Evolutionary conservation across 1,140 invertebrate species (phyloP).

Genomic region (Ylistrum balloti): DNA sequence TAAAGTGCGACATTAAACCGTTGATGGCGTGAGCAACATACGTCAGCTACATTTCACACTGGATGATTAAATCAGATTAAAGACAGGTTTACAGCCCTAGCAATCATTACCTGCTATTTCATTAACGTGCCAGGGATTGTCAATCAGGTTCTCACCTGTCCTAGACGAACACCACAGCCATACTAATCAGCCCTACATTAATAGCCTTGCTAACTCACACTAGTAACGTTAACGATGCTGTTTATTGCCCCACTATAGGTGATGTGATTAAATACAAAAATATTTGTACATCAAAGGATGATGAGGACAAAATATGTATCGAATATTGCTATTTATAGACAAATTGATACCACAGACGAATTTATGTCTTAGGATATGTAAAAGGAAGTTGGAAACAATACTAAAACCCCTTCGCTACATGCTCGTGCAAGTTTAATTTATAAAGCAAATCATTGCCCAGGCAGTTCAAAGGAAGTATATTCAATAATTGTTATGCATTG

Average conservation of each 20-base stretch:
- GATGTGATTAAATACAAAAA: background rate
- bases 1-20: no score
- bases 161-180: background rate
- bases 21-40: no score
- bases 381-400: background rate
- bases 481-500: no score
- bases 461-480: no score
- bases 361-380: background rate
- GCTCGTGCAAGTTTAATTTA: no score
- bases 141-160: background rate
- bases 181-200: background rate
- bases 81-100: background rate
- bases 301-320: background rate
- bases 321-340: background rate
- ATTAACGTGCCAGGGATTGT: background rate
- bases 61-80: background rate
- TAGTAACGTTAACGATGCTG: background rate
- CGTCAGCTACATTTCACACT: background rate
- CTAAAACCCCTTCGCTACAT: no score
- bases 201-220: background rate
- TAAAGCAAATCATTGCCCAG: no score
- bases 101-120: background rate
- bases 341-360: background rate
- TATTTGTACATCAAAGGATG: background rate
- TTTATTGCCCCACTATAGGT: background rate